Conservation (phyloP, 2,113 vertebrate species). For the Erythrocercus mccallii region DNA sequence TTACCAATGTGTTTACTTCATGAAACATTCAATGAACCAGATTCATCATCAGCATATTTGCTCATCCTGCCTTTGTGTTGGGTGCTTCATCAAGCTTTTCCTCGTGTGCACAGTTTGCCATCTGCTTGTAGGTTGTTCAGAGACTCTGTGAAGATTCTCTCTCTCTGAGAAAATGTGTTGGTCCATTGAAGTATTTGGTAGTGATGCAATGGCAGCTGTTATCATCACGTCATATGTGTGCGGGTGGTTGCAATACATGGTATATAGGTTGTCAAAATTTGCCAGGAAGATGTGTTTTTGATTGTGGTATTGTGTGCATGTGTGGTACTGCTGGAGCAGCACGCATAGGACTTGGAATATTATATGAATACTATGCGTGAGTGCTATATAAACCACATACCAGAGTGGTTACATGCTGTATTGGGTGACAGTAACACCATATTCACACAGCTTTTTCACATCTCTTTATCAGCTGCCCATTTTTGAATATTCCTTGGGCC, state of each 20-base stretch:
- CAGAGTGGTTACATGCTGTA: constrained; percentile 64
- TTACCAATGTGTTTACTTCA: constrained; percentile 32
- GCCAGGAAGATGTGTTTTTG: constrained; percentile 66
- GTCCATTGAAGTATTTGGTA: constrained; percentile 57
- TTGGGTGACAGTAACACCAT: constrained; percentile 62
- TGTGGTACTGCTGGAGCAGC: constrained; percentile 67
- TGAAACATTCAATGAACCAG: constrained; percentile 44
- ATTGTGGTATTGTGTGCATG: constrained; percentile 67
- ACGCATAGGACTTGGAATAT: constrained; percentile 62
- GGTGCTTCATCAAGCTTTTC: constrained; percentile 44
- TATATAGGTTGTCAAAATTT: constrained; percentile 63
- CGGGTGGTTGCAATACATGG: constrained; percentile 63
- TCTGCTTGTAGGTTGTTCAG: constrained; percentile 53
- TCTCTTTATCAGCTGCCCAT: constrained; percentile 54
- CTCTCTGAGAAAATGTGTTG: constrained; percentile 59
- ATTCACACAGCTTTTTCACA: constrained; percentile 58
- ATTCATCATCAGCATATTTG: constrained; percentile 19
- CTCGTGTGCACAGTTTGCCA: constrained; percentile 46
- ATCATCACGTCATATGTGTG: constrained; percentile 66
- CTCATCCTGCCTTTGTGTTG: constrained; percentile 25
- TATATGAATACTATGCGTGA: constrained; percentile 58
- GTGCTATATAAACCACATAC: constrained; percentile 62
- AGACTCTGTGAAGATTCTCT: constrained; percentile 54
- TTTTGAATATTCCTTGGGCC: not conserved
- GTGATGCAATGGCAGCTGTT: constrained; percentile 66